Percentiles rank a stretch among this genome's conserved stretches.
phyloP scores from a whole-genome alignment of 2,888 invertebrate species.

The Rugalucina vietnamica region DNA sequence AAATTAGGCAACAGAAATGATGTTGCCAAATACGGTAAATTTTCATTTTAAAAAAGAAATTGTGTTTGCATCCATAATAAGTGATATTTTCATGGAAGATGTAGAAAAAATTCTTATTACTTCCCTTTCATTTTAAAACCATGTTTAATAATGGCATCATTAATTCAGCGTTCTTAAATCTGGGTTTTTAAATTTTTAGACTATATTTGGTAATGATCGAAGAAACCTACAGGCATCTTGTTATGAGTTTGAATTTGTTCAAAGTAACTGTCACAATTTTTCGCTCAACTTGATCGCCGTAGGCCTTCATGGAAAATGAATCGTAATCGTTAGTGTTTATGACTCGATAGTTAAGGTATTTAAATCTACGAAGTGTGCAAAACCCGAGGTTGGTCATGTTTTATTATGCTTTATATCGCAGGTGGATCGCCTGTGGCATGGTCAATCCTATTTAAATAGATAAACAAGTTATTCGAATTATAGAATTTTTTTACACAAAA shows the following conservation, averaged over 20 bases:
- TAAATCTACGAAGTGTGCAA: not conserved
- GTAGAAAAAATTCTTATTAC: too few species aligned
- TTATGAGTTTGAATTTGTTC: not conserved
- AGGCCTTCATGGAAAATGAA: not conserved
- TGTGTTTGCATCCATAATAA: too few species aligned
- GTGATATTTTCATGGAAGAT: too few species aligned
- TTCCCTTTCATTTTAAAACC: too few species aligned
- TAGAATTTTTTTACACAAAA: not conserved
- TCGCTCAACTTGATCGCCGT: not conserved
- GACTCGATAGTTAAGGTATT: slow-evolving; percentile 8
- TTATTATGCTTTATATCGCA: not conserved
- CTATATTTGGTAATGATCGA: not conserved
- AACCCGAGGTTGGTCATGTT: not conserved
- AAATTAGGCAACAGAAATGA: too few species aligned
- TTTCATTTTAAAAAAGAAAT: too few species aligned
- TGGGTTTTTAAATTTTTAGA: not conserved
- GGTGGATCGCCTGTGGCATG: not conserved
- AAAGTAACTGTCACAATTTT: slow-evolving; percentile 3
- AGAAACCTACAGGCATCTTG: not conserved
- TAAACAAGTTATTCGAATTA: not conserved
- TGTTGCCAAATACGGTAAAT: too few species aligned
- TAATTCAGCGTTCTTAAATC: too few species aligned
- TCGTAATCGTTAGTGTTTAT: not conserved
- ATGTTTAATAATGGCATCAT: too few species aligned
- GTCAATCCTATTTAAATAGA: not conserved